These are phyloP conservation scores for Euthynnus affinis DNA, from an alignment of 2,797 vertebrate species.

Conservation along the genomic window DNA sequence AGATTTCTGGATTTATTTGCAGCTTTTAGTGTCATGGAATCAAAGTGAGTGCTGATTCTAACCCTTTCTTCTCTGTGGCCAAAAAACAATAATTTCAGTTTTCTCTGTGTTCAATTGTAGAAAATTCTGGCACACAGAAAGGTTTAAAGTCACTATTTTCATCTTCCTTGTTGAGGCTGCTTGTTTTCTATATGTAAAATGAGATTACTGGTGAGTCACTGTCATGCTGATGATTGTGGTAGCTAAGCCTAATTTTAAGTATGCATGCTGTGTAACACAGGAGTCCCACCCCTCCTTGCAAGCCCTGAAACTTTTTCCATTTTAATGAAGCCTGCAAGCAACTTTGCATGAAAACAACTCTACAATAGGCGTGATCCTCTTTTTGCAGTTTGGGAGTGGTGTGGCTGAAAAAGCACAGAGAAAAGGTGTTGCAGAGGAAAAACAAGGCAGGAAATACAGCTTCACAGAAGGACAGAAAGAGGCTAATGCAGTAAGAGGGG, in stretches of 20 bases:
- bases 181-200: constrained; percentile 11
- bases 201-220: constrained; percentile 4
- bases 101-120: no score
- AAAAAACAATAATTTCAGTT: no score
- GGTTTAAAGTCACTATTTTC: constrained; percentile 6
- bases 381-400: constrained; percentile 5
- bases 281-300: neutral
- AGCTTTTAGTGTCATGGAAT: no score
- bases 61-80: no score
- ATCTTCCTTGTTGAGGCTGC: neutral
- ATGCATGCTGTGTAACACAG: neutral
- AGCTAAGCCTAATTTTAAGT: neutral
- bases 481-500: constrained; percentile 1
- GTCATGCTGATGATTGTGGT: neutral
- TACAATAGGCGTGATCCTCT: constrained; percentile 22
- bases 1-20: no score
- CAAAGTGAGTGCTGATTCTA: no score
- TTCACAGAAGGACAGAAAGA: constrained; percentile 12
- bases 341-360: constrained; percentile 17
- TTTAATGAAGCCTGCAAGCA: neutral
- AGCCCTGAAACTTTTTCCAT: neutral
- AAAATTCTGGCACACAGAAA: no score
- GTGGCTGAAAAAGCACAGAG: constrained; percentile 7
- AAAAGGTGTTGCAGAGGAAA: constrained; percentile 17
- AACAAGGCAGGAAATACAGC: constrained; percentile 26